Evolutionary conservation across 2,113 vertebrate genomes (phyloP).

Genomic region (Steatornis caripensis): DNA sequence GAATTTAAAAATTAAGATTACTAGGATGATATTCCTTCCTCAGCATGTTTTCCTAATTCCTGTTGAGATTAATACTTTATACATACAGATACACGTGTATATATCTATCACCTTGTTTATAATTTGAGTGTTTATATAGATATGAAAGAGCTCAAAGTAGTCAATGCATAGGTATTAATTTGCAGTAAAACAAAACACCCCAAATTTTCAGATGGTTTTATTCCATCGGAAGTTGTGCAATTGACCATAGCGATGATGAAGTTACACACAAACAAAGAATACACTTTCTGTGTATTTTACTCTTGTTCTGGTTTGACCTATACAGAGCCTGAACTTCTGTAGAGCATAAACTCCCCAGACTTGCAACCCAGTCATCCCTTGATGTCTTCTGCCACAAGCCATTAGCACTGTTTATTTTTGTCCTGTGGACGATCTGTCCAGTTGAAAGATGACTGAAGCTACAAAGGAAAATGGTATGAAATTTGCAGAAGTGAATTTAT

Average conservation of each 20-base stretch:
- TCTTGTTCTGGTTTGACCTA: not conserved
- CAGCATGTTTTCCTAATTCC: not conserved
- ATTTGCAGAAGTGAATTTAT: not conserved
- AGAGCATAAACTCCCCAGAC: not conserved
- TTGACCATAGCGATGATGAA: not conserved
- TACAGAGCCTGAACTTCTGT: not conserved
- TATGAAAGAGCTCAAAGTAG: not conserved
- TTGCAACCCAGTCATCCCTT: not conserved
- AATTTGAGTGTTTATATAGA: not conserved
- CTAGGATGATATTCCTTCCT: not conserved
- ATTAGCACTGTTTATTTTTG: not conserved
- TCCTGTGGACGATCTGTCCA: not conserved
- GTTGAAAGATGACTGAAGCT: not conserved
- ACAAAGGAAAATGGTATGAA: accelerated
- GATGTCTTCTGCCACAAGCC: not conserved
- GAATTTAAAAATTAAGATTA: not conserved
- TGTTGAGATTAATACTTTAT: not conserved
- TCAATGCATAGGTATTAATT: not conserved
- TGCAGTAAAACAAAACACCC: accelerated
- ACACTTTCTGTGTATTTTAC: not conserved
- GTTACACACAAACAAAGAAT: not conserved
- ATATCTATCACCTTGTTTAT: not conserved
- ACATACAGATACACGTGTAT: not conserved
- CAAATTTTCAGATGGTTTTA: not conserved
- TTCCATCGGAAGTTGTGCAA: not conserved